phyloP scores from a whole-genome alignment of 2,113 vertebrate genomes.

The Rhinolophus ferrumequinum region DNA sequence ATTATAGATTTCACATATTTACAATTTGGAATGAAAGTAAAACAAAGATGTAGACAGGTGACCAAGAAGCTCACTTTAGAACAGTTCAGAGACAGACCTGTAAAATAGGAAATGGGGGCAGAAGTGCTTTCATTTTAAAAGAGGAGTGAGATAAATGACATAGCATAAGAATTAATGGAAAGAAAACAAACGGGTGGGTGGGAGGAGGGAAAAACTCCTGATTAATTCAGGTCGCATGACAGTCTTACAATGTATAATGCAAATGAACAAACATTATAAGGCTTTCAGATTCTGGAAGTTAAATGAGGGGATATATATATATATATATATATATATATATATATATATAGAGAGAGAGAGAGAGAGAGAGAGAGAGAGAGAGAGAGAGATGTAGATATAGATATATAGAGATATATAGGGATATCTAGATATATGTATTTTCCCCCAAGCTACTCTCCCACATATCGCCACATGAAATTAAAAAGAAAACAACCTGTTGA shows the following conservation, averaged over 20 bases:
- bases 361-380: too few relatives aligned
- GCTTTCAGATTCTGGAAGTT: background rate
- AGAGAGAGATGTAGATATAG: too few relatives aligned
- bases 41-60: constrained; percentile 71
- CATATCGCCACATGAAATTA: background rate
- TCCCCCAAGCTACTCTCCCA: background rate
- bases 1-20: constrained; percentile 82
- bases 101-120: constrained; percentile 49
- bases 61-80: constrained; percentile 58
- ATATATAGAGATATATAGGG: too few relatives aligned
- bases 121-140: background rate
- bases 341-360: too few relatives aligned
- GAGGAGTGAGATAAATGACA: background rate
- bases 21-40: constrained; percentile 74
- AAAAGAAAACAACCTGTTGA: background rate
- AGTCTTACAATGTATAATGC: background rate
- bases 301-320: background rate
- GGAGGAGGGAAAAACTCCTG: background rate
- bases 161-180: background rate
- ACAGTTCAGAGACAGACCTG: constrained; percentile 59
- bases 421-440: too few relatives aligned
- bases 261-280: background rate
- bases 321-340: background rate
- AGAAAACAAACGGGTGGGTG: background rate
- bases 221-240: background rate